These are phyloP conservation scores for Daphoenositta chrysoptera DNA, from an alignment of 2,113 vertebrate species.

Conservation along the genomic window DNA sequence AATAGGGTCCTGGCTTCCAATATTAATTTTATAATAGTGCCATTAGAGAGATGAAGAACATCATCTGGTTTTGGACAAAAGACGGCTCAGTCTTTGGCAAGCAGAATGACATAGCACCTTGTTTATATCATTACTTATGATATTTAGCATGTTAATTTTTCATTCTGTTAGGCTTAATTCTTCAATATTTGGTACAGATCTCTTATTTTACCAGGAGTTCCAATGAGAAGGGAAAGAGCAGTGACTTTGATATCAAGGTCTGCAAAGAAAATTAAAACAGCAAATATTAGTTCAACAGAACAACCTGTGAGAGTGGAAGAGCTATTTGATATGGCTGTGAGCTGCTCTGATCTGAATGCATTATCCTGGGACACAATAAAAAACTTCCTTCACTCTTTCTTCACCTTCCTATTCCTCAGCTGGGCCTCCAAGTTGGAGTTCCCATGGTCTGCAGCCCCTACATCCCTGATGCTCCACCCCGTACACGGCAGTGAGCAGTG, in stretches of 20 bases:
- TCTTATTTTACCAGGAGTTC: conserved; percentile 21
- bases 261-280: conserved; percentile 54
- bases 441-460: background rate
- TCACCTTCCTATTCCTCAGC: background rate
- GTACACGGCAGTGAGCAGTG: rapidly evolving
- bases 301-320: background rate
- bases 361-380: background rate
- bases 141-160: conserved; percentile 18
- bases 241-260: conserved; percentile 20
- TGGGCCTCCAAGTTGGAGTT: background rate
- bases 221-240: background rate
- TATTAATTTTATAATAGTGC: conserved; percentile 6
- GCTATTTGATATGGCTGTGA: background rate
- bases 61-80: conserved; percentile 14
- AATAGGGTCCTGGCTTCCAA: conserved; percentile 22
- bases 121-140: background rate
- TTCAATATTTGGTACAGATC: conserved; percentile 22
- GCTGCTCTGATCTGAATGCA: background rate
- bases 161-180: background rate
- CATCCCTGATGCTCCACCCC: background rate
- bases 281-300: conserved; percentile 43
- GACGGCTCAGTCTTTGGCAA: background rate
- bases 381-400: background rate
- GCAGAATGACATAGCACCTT: background rate
- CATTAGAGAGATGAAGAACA: conserved; percentile 33